Evolutionary conservation across 1,140 invertebrate genomes (phyloP).

Genomic region (Drosophila pseudoananassae): DNA sequence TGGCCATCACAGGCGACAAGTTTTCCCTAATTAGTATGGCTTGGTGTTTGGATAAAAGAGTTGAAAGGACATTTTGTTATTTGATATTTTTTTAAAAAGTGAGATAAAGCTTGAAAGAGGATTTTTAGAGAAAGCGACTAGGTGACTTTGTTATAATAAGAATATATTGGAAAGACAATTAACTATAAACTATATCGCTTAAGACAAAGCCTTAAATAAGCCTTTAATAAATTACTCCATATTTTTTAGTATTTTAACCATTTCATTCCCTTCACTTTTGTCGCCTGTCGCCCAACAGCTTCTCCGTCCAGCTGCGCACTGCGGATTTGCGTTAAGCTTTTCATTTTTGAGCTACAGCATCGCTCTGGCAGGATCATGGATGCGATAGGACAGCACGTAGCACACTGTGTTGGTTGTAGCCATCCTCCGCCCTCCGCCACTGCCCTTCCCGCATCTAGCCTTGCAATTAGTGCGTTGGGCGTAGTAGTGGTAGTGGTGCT

Average conservation of each 20-base stretch:
- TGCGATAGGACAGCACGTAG: slow-evolving; percentile 46
- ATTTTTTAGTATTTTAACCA: background rate
- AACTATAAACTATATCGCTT: no score
- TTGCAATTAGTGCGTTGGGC: slow-evolving; percentile 67
- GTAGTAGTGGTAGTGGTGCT: slow-evolving; percentile 26
- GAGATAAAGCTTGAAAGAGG: background rate
- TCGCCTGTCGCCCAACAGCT: slow-evolving; percentile 34
- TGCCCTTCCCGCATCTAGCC: slow-evolving; percentile 2
- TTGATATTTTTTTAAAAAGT: background rate
- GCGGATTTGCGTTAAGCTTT: slow-evolving; percentile 78
- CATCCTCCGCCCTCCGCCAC: background rate
- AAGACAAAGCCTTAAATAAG: no score
- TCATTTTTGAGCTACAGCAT: slow-evolving; percentile 73
- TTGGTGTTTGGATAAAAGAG: background rate
- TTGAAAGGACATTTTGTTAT: background rate
- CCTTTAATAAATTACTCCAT: background rate
- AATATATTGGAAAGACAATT: no score
- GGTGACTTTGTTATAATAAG: no score
- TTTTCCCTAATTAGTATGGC: slow-evolving; percentile 32
- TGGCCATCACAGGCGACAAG: slow-evolving; percentile 70
- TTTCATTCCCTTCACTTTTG: slow-evolving; percentile 3
- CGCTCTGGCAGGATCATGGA: slow-evolving; percentile 47
- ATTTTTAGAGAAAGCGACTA: no score
- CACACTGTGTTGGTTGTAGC: slow-evolving; percentile 28
- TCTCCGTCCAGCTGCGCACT: slow-evolving; percentile 59